phyloP scores from a whole-genome alignment of 2,113 vertebrate species.

The Chaenocephalus aceratus region DNA sequence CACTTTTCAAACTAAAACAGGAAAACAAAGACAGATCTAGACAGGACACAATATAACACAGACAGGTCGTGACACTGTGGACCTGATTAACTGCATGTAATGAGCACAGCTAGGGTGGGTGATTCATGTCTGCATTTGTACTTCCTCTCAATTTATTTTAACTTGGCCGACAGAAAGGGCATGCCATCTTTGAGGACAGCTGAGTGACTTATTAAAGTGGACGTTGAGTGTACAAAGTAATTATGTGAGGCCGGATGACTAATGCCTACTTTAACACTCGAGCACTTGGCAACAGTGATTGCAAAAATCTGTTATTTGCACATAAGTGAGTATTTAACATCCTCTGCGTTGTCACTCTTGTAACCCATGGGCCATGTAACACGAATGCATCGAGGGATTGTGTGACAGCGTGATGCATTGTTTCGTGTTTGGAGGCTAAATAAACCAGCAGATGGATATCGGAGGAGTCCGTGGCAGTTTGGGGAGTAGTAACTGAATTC shows the following conservation, averaged over 20 bases:
- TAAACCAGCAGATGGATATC: constrained; percentile 58
- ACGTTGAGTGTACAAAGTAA: constrained; percentile 7
- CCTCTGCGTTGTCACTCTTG: constrained; percentile 46
- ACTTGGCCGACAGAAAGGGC: not conserved
- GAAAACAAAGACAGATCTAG: no score
- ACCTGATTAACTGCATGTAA: constrained; percentile 4
- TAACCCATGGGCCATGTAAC: constrained; percentile 51
- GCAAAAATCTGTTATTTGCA: constrained; percentile 31
- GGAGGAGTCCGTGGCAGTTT: constrained; percentile 40
- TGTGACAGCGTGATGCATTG: constrained; percentile 79
- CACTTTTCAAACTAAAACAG: no score
- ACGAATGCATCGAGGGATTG: constrained; percentile 45
- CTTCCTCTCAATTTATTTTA: not conserved
- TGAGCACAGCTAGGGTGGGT: constrained; percentile 4
- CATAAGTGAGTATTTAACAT: constrained; percentile 41
- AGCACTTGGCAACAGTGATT: not conserved
- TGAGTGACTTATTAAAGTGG: constrained; percentile 39
- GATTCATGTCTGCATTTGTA: not conserved
- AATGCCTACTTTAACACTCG: constrained; percentile 8
- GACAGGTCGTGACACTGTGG: not conserved
- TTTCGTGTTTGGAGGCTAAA: constrained; percentile 54
- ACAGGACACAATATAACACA: no score
- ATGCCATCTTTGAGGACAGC: constrained; percentile 12
- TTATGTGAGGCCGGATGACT: constrained; percentile 25
- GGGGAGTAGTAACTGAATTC: constrained; percentile 51